Base-by-base conservation (phyloP, 2,888 invertebrate genomes). In the Andrena haemorrhoa region DNA sequence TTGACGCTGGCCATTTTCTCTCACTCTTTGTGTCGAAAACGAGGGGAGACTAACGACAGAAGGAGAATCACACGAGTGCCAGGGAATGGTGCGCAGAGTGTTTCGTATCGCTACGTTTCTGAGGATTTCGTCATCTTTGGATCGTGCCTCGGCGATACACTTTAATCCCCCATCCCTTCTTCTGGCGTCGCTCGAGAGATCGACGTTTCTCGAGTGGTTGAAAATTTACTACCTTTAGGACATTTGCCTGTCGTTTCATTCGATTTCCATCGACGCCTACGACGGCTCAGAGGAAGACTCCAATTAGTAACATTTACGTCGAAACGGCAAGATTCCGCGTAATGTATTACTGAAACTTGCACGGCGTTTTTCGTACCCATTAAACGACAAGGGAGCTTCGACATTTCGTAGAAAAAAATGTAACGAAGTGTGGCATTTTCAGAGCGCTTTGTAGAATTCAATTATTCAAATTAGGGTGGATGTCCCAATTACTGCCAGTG, bases 1-100 rank as follows among this genome's bases (percentile, higher is more conserved):
- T 71, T 64, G 64, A 31, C 35, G 41, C 41, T 51, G 71, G 47
- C 41, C 83, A 83, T 83, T 75, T 74, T 41, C 41, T 16, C 16
- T 41, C 41, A 41, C 35, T 49, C 58, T 47, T 29, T 31, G 26
- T 56, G 58, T 66, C 63, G 31, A 16, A 29, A 61, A 58, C 56
- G 64, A 47, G 12, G 12, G 60, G 49, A 41, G 2, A 53, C 20
- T 10, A 41, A 58, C 6, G n/a, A 26, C 3, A 16, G 8, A 47
- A 47, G 23, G 58, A 20, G 20, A 33, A 26, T 10, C n/a, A 33
- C 29, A 61, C 51, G n/a, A 16, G 49, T n/a, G 20, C n/a, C 53
- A n/a, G 31, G n/a, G 47, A 49, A 33, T 8, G 29, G 47, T n/a
- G 8, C 33, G 23, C 16, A 6, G 16, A 26, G 12, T 10, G 20